phyloP scores from a whole-genome alignment of 2,113 vertebrate genomes.

The Muntiacus reevesi region DNA sequence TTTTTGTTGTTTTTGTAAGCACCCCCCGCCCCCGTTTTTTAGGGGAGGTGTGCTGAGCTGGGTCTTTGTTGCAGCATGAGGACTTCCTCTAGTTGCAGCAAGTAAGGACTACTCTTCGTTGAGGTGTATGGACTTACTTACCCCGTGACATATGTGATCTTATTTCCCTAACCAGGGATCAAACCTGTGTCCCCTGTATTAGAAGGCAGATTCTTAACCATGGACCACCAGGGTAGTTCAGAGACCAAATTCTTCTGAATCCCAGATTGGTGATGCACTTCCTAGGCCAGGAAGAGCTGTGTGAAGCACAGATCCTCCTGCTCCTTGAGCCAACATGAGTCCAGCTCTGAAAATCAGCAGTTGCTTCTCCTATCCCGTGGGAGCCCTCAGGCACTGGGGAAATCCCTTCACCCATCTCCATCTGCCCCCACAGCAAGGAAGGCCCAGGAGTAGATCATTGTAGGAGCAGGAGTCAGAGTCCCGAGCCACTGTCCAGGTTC shows the following conservation, averaged over 20 bases:
- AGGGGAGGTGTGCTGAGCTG: not conserved
- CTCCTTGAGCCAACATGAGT: not conserved
- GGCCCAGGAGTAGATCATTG: not conserved
- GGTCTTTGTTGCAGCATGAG: not conserved
- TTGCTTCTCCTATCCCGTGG: not conserved
- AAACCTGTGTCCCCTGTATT: not conserved
- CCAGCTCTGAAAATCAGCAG: not conserved
- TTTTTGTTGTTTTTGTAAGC: not conserved
- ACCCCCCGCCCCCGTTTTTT: not conserved
- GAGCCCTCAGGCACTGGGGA: not conserved
- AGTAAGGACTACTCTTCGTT: not conserved
- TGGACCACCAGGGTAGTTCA: not conserved
- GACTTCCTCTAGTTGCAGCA: not conserved
- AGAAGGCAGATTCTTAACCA: not conserved
- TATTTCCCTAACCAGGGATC: not conserved
- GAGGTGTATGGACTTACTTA: not conserved
- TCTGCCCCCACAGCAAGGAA: not conserved
- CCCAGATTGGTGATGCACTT: not conserved
- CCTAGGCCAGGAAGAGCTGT: not conserved
- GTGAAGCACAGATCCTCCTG: not conserved
- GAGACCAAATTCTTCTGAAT: not conserved
- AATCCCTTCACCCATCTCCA: not conserved
- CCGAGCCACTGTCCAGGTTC: not conserved
- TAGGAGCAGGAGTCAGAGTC: not conserved
- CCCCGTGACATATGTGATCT: not conserved